Evolutionary conservation across 1,140 invertebrate genomes (phyloP).

Genomic region (Drosophila rufa): DNA sequence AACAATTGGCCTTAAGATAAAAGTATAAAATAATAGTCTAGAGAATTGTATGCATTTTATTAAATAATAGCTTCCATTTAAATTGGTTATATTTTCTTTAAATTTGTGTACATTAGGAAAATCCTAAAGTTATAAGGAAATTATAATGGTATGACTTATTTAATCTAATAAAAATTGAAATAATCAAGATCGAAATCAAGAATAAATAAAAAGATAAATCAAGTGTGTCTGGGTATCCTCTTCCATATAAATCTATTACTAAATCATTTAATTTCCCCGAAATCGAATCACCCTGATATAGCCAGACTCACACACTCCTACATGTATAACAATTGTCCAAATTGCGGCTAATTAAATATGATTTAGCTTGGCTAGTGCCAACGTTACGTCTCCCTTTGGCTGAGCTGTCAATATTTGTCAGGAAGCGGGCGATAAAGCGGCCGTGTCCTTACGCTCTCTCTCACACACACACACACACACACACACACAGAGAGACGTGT

Average conservation of each 20-base stretch:
- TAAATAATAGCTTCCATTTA: no score
- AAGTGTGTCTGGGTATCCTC: no score
- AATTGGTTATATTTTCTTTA: no score
- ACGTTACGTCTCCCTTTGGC: constrained; percentile 35
- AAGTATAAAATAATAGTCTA: no score
- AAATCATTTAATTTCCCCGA: no score
- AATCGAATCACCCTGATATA: constrained; percentile 1
- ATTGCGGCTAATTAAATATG: constrained; percentile 75
- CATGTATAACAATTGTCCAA: constrained; percentile 53
- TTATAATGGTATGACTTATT: no score
- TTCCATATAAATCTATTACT: no score
- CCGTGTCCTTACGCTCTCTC: constrained; percentile 54
- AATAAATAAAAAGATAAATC: no score
- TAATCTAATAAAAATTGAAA: not conserved
- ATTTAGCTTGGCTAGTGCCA: constrained; percentile 45
- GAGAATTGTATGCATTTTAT: no score
- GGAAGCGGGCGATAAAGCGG: constrained; percentile 26
- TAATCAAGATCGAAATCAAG: no score
- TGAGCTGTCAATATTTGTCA: constrained; percentile 63
- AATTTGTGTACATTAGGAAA: not conserved
- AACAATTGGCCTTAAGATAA: no score
- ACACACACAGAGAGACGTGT: constrained; percentile 2
- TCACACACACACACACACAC: constrained; percentile 3
- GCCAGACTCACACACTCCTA: not conserved
- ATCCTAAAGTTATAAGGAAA: not conserved